A percentile compares a stretch with the other conserved stretches of the same genome.
phyloP scores from a whole-genome alignment of 2,113 vertebrate species.

The Tetraodon nigroviridis region DNA sequence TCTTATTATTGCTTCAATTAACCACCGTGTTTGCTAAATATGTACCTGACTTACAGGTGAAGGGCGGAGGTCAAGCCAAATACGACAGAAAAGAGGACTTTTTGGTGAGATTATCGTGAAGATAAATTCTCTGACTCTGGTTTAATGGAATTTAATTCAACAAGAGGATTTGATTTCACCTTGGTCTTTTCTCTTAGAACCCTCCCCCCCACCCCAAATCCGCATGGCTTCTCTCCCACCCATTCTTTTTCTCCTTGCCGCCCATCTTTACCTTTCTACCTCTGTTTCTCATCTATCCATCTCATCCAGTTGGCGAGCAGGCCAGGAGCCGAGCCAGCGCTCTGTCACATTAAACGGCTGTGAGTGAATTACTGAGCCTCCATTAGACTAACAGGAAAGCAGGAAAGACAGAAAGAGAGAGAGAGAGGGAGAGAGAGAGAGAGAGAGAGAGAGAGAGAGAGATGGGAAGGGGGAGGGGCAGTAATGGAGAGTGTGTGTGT shows the following conservation, averaged over 20 bases:
- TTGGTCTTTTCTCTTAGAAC: slow-evolving; percentile 21
- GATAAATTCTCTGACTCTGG: too few relatives aligned
- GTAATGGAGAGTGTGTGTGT: neutral
- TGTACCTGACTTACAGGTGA: too few relatives aligned
- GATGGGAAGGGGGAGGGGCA: neutral
- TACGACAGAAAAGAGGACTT: too few relatives aligned
- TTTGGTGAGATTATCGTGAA: too few relatives aligned
- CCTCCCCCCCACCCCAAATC: neutral
- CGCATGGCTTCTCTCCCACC: neutral
- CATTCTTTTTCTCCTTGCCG: slow-evolving; percentile 4
- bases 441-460: too few relatives aligned
- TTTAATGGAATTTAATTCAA: too few relatives aligned
- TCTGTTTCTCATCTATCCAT: slow-evolving; percentile 28
- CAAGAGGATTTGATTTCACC: neutral
- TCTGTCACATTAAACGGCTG: slow-evolving; percentile 65
- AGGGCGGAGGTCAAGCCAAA: too few relatives aligned
- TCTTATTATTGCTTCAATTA: too few relatives aligned
- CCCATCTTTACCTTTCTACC: slow-evolving; percentile 14
- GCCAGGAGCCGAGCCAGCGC: slow-evolving; percentile 72
- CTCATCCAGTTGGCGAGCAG: slow-evolving; percentile 34
- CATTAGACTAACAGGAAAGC: slow-evolving; percentile 73
- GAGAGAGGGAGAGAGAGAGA: neutral
- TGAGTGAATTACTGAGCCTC: slow-evolving; percentile 75
- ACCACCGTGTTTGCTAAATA: too few relatives aligned
- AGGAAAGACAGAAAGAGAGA: too few relatives aligned